Conservation (phyloP, 2,888 invertebrate genomes). For the Orchesella flavescens region DNA sequence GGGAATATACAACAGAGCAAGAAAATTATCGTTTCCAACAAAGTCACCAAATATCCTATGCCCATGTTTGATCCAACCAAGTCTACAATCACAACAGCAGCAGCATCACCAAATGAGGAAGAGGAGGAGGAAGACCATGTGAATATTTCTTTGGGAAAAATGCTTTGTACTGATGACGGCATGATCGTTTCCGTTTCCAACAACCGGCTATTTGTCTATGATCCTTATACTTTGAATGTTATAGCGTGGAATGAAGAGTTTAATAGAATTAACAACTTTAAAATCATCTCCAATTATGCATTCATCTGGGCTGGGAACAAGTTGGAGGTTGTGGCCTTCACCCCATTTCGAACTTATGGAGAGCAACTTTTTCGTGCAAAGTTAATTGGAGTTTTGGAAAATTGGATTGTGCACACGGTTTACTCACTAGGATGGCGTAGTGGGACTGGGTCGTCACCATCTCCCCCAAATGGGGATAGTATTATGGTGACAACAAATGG, state of each 20-base stretch:
- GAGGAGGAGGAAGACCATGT: slow-evolving; percentile 19
- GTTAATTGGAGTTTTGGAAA: slow-evolving; percentile 62
- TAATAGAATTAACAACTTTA: slow-evolving; percentile 65
- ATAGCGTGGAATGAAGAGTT: slow-evolving; percentile 69
- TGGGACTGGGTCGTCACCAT: not conserved
- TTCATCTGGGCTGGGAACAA: slow-evolving; percentile 69
- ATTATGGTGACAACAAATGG: not conserved
- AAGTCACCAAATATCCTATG: slow-evolving; percentile 43
- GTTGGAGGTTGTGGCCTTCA: slow-evolving; percentile 67
- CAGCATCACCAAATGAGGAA: not conserved
- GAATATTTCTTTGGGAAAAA: slow-evolving; percentile 64
- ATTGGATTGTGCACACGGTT: slow-evolving; percentile 63
- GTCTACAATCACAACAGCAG: not conserved
- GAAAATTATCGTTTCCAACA: slow-evolving; percentile 39
- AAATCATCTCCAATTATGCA: slow-evolving; percentile 70
- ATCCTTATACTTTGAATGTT: slow-evolving; percentile 59
- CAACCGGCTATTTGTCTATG: slow-evolving; percentile 66
- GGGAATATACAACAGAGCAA: slow-evolving; percentile 58
- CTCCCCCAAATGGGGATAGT: not conserved
- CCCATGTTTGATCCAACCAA: slow-evolving; percentile 66
- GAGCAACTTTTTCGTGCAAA: slow-evolving; percentile 67
- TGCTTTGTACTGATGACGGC: slow-evolving; percentile 64
- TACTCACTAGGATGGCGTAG: slow-evolving; percentile 54
- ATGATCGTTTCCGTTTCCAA: slow-evolving; percentile 66
- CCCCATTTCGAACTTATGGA: slow-evolving; percentile 65